Percentiles rank a stretch among this genome's conserved stretches.
phyloP scores from a whole-genome alignment of 37 sponge, comb jelly and placozoan species.

The Cliona cf. orientalis region DNA sequence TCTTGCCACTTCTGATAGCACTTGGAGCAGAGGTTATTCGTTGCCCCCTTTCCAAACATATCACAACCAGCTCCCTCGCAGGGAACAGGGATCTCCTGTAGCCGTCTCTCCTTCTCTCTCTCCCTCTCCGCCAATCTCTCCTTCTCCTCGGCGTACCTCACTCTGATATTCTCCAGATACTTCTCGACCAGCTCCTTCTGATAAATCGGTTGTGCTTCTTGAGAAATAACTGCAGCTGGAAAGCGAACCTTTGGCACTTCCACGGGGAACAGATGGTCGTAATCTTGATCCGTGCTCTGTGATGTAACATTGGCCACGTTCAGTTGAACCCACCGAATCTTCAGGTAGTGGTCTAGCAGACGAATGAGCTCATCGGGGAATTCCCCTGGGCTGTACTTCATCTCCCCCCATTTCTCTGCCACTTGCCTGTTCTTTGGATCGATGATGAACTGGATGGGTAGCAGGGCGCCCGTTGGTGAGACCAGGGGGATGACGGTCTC shows the following conservation, averaged over 20 bases:
- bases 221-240: constrained; percentile 66
- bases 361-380: constrained; percentile 57
- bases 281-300: neutral
- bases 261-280: constrained; percentile 12
- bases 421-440: constrained; percentile 61
- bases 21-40: constrained; percentile 65
- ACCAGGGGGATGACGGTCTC: constrained; percentile 86
- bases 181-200: constrained; percentile 71
- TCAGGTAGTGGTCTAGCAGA: constrained; percentile 66
- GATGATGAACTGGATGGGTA: constrained; percentile 81
- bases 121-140: constrained; percentile 36
- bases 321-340: constrained; percentile 69
- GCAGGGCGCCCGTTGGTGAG: constrained; percentile 68
- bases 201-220: constrained; percentile 62
- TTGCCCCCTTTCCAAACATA: constrained; percentile 63
- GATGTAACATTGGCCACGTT: neutral
- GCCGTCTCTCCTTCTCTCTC: constrained; percentile 33
- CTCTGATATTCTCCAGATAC: constrained; percentile 46
- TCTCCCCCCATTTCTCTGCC: constrained; percentile 41
- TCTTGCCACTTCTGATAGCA: constrained; percentile 48
- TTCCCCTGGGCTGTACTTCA: constrained; percentile 39
- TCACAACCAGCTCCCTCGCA: constrained; percentile 58
- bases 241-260: constrained; percentile 70
- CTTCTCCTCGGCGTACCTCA: constrained; percentile 50
- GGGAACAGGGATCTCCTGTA: constrained; percentile 34